Evolutionary conservation across 1,140 invertebrate genomes (phyloP), one percentile per base, ranked within the genome.

Genomic region (Pteromalus puparum): DNA sequence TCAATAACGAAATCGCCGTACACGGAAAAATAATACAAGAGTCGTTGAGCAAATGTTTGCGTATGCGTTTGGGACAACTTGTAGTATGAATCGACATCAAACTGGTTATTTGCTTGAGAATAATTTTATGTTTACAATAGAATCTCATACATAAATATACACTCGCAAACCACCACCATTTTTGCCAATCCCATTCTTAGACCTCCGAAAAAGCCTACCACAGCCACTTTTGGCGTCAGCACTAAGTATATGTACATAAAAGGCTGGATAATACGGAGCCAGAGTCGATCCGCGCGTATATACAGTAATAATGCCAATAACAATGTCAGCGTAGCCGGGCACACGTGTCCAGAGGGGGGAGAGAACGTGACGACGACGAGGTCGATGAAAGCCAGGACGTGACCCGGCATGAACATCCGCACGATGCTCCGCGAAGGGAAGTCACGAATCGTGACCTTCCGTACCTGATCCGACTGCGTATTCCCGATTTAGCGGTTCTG

Each of bases 321-420:
- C 0, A 21, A 42, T 30, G 13, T 3, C n/a, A 42, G 46, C 1
- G 9, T 15, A 48, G 15, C 38, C 28, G 30, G 30, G 28, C 15
- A 81, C 83, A 86, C 86, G 81, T 84, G 84, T 70, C 80, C 61
- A 38, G 12, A 15, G 74, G 24, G 65, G 28, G 74, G 24, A 42
- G 28, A 68, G 48, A 82, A 88, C 90, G 90, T 92, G 91, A 89
- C 88, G 88, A 87, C 86, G 86, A 87, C 84, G 87, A 89, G 86
- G 87, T 86, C 74, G 89, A 86, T 85, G 86, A 90, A 90, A 89
- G 89, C 88, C 76, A 12, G 46, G 28, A 92, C 91, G 91, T 92
- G 92, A 92, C 87, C 88, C 65, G 86, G 90, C 92, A 91, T 91
- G 86, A 89, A 87, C 86, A 90, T 92, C 90, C 88, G 89, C 89